These are phyloP conservation scores for Herpailurus yagouaroundi DNA, from an alignment of 2,113 vertebrate genomes.

Conservation along the genomic window DNA sequence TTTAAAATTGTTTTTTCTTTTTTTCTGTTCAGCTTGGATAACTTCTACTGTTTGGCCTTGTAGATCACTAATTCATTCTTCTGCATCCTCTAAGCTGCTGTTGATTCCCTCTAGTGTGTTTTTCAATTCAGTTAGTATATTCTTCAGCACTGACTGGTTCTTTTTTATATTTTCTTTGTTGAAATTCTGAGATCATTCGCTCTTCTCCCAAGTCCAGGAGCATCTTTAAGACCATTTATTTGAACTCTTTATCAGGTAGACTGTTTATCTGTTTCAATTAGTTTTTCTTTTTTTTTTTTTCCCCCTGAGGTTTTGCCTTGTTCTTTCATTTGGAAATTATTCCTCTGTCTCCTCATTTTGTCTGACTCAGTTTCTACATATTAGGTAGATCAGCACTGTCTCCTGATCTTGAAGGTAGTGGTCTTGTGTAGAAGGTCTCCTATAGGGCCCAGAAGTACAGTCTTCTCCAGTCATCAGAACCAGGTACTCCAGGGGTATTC, in stretches of 20 bases:
- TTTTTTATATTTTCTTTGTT: neutral
- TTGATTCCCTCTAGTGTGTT: neutral
- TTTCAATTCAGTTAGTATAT: neutral
- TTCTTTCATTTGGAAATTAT: neutral
- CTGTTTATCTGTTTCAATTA: neutral
- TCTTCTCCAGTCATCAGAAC: neutral
- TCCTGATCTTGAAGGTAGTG: neutral
- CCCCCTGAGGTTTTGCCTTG: neutral
- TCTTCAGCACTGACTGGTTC: neutral
- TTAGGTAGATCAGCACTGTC: neutral
- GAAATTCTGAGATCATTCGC: neutral
- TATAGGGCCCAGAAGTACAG: neutral
- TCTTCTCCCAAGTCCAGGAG: no score
- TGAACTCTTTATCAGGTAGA: neutral
- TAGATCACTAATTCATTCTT: neutral
- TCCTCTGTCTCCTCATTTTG: neutral
- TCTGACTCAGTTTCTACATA: neutral
- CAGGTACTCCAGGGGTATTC: neutral
- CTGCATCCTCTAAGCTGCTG: neutral
- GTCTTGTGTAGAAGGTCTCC: neutral
- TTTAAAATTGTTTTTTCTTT: neutral
- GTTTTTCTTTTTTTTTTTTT: neutral
- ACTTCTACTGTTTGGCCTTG: neutral
- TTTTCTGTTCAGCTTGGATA: neutral
- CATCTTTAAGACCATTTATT: neutral